These are phyloP conservation scores for Clitarchus hookeri DNA, from an alignment of 2,888 invertebrate species.

Conservation along the genomic window DNA sequence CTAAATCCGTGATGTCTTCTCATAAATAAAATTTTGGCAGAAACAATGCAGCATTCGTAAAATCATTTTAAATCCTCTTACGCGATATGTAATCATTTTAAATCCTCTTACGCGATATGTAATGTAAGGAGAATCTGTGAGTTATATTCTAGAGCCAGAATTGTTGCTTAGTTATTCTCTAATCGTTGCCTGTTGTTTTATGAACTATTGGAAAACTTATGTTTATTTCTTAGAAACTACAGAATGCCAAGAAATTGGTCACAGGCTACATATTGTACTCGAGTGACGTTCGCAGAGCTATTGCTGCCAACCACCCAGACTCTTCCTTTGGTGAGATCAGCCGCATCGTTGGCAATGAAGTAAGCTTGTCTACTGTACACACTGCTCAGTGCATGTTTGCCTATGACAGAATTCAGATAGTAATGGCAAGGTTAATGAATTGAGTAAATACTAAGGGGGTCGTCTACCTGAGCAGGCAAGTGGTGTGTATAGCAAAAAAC, in stretches of 20 bases:
- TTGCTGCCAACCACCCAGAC: slow-evolving; percentile 93
- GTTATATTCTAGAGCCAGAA: background rate
- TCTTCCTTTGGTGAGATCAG: slow-evolving; percentile 88
- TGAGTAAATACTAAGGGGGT: background rate
- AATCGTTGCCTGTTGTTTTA: background rate
- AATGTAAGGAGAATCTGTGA: background rate
- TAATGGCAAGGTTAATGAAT: background rate
- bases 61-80: background rate
- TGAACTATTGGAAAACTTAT: slow-evolving; percentile 4
- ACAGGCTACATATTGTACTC: slow-evolving; percentile 99
- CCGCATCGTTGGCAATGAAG: slow-evolving; percentile 72
- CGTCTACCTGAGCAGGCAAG: slow-evolving; percentile 9
- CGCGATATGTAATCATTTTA: background rate
- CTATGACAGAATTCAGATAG: background rate
- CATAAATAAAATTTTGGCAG: background rate
- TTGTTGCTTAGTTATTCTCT: slow-evolving; percentile 8
- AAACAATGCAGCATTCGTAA: background rate
- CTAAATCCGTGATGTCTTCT: background rate
- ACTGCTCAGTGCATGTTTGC: background rate
- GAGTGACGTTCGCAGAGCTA: slow-evolving; percentile 90
- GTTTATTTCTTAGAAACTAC: slow-evolving; percentile 53
- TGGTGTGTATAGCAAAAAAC: background rate
- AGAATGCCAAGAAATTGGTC: slow-evolving; percentile 70
- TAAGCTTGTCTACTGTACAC: slow-evolving; percentile 49
- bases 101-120: background rate